phyloP scores from a whole-genome alignment of 2,113 vertebrate genomes.

The Nothoprocta pentlandii region DNA sequence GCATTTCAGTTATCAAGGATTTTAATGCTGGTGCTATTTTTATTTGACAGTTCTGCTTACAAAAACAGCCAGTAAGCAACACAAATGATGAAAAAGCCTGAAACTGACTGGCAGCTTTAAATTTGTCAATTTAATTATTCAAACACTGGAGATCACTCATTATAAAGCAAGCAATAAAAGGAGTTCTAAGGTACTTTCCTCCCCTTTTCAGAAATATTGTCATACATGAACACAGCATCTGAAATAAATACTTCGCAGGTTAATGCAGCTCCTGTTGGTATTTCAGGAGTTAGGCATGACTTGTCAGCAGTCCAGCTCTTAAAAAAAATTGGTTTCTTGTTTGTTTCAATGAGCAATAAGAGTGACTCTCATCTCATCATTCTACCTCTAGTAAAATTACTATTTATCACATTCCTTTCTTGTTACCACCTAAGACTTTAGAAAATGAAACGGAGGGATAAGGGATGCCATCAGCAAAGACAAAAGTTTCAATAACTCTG shows the following conservation, averaged over 20 bases:
- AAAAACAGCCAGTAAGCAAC: constrained; percentile 25
- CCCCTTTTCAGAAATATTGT: background rate
- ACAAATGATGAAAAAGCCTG: constrained; percentile 35
- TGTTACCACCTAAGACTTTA: background rate
- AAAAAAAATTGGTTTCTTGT: background rate
- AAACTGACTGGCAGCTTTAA: constrained; percentile 28
- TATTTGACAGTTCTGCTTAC: constrained; percentile 53
- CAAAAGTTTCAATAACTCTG: background rate
- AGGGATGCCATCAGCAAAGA: background rate
- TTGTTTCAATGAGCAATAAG: background rate
- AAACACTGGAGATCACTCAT: background rate
- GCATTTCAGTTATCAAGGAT: constrained; percentile 50
- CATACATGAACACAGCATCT: background rate
- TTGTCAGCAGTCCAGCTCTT: background rate
- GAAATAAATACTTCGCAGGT: background rate
- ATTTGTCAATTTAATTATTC: constrained; percentile 40
- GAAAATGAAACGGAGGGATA: background rate
- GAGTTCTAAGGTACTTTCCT: background rate
- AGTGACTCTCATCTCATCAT: background rate
- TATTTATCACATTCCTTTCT: background rate
- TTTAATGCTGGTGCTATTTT: constrained; percentile 66
- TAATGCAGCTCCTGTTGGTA: background rate
- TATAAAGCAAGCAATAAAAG: background rate
- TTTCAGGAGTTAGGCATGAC: background rate
- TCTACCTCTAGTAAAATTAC: background rate